Conservation (phyloP, 2,113 vertebrate genomes). For the Gallinago paraguaiae region DNA sequence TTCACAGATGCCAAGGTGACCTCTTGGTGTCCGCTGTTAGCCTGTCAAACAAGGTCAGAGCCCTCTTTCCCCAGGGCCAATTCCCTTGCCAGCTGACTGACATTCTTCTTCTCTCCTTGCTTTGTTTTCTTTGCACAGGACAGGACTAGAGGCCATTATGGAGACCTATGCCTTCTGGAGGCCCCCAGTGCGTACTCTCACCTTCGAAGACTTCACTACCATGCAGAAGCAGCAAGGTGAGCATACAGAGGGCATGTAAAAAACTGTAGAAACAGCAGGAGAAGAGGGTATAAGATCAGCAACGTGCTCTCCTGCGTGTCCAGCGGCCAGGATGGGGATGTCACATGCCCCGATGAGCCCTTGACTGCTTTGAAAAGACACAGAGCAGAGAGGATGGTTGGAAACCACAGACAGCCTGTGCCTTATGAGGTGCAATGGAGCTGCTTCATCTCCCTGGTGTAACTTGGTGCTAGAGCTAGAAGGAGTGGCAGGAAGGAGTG, state of each 20-base stretch:
- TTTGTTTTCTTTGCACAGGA: constrained; percentile 77
- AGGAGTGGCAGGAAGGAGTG: neutral
- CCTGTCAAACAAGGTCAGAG: neutral
- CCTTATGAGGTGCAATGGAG: neutral
- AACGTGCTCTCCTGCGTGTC: neutral
- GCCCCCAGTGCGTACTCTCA: constrained; percentile 95
- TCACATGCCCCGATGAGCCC: neutral
- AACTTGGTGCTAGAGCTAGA: neutral
- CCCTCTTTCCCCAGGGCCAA: neutral
- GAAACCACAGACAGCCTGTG: neutral
- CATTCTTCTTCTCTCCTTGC: neutral
- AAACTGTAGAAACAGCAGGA: neutral
- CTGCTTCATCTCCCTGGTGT: neutral
- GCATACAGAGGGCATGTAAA: neutral
- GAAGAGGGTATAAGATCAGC: neutral
- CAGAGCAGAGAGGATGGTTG: neutral
- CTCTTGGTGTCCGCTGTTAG: neutral
- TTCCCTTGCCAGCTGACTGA: neutral
- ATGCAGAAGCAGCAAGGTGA: constrained; percentile 99
- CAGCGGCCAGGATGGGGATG: neutral
- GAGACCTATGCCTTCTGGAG: constrained; percentile 99
- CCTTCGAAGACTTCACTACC: constrained; percentile 98
- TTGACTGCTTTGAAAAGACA: neutral
- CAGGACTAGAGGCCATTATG: constrained; percentile 98
- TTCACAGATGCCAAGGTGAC: neutral